These are phyloP conservation scores for Corynorhinus townsendii DNA, from an alignment of 2,113 vertebrate species.

Conservation along the genomic window DNA sequence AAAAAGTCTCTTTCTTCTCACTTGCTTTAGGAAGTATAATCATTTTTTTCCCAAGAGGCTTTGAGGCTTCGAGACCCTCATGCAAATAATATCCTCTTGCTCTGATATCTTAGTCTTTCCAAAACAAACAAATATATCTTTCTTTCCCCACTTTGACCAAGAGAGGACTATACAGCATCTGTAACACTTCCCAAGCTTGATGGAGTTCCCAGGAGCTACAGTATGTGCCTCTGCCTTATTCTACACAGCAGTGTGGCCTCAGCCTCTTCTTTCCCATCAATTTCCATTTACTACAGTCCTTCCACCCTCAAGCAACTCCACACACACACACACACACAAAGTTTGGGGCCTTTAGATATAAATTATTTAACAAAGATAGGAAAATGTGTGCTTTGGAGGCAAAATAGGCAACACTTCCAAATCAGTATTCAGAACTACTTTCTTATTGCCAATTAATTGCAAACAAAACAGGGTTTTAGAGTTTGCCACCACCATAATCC, in stretches of 20 bases:
- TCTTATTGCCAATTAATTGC: neutral
- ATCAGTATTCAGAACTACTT: slow-evolving; percentile 2
- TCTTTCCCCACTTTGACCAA: neutral
- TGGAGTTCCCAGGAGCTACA: neutral
- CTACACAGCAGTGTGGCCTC: neutral
- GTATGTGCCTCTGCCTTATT: neutral
- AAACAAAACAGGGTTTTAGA: slow-evolving; percentile 17
- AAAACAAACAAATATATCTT: neutral
- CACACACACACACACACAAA: neutral
- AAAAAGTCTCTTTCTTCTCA: neutral
- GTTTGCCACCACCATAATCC: neutral
- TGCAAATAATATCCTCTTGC: neutral
- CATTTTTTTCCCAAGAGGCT: neutral
- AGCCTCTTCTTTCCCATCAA: neutral
- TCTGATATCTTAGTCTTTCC: neutral
- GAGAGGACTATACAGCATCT: neutral
- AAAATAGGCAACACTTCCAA: slow-evolving; percentile 23
- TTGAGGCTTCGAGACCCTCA: neutral
- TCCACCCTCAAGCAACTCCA: neutral
- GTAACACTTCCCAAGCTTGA: neutral
- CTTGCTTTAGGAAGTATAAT: neutral
- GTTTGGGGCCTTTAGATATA: neutral
- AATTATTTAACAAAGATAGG: neutral
- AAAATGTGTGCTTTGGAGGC: neutral
- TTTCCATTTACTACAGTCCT: neutral